Base-by-base conservation (phyloP, 2,113 vertebrate genomes). In the Danionella cerebrum region DNA sequence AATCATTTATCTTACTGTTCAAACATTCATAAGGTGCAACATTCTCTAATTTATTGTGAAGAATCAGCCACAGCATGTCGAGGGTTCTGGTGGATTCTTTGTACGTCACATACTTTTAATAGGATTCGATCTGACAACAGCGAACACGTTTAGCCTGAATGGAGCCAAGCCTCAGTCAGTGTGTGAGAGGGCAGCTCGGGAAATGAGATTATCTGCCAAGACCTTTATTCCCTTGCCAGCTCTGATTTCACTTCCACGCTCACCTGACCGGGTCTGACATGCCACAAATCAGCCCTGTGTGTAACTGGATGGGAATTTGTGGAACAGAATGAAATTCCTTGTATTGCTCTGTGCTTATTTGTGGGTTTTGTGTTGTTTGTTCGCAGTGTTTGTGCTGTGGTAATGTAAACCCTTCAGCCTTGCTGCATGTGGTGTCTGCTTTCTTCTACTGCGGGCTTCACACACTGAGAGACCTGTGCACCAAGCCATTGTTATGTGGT, bases 101-200 rank as follows among this genome's bases (percentile, higher is more conserved):
- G 78, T 79, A 70, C 74, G 71, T 82, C 74, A 77, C 69, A 80
- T 85, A 76, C 79, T 75, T 70, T 80, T 86, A 83, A 79, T 79
- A 65, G 70, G 86, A 86, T 88, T 84, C 85, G 66, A 74, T 74
- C 63, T 53, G 53, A 71, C 47, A 63, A 52, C 66, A 51, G 11
- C 14, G 33, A 21, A 65, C 71, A 10, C 22, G 29, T 62, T 42
- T 52, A 52, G 16, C 73, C 45, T 66, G 68, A 48, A 74, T 77
- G 16, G 78, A 76, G 70, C 71, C 63, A 68, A 54, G 73, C 51
- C 79, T 12, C 18, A 25, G 54, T 39, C 5, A 22, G 2, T 31
- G 2, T 22, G 42, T 48, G 42, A 35, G 12, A 22, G 13, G 25
- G 12, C 6, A 35, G 7, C 12, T 48, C 14, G 14, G 12, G 35